A percentile compares a stretch with the other conserved stretches of the same genome.
phyloP scores from a whole-genome alignment of 1,140 invertebrate species.

The Pollicipes pollicipes region DNA sequence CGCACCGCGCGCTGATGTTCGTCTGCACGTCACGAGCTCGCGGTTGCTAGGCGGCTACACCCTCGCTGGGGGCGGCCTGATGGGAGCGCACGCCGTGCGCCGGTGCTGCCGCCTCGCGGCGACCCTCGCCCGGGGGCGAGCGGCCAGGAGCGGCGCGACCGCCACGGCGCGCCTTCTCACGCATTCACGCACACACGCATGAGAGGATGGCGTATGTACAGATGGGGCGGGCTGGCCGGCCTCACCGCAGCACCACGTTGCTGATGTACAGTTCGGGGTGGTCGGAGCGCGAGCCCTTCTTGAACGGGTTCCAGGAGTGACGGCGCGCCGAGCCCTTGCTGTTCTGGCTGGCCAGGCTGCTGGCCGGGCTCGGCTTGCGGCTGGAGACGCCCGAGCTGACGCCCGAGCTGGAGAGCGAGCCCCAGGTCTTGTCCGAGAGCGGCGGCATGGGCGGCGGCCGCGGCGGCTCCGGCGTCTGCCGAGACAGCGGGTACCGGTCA shows the following conservation, averaged over 20 bases:
- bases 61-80: neutral
- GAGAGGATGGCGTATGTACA: conserved; percentile 26
- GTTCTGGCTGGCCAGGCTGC: conserved; percentile 36
- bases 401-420: conserved; percentile 10
- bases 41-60: neutral
- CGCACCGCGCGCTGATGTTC: neutral
- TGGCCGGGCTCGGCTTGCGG: conserved; percentile 34
- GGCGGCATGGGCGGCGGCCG: conserved; percentile 15
- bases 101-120: neutral
- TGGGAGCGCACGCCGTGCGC: too few relatives aligned
- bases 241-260: conserved; percentile 39
- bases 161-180: neutral
- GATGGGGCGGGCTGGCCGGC: conserved; percentile 26
- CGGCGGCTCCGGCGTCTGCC: conserved; percentile 14
- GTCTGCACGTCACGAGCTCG: neutral
- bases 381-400: conserved; percentile 14
- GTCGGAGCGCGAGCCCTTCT: conserved; percentile 31
- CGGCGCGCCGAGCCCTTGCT: conserved; percentile 26
- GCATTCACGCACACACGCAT: neutral
- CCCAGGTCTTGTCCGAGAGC: conserved; percentile 8
- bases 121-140: neutral
- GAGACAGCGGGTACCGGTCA: neutral
- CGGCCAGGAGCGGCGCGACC: neutral
- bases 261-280: conserved; percentile 29
- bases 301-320: conserved; percentile 47